These are phyloP conservation scores for Ochotona curzoniae DNA, from an alignment of 2,113 vertebrate genomes.

Conservation along the genomic window DNA sequence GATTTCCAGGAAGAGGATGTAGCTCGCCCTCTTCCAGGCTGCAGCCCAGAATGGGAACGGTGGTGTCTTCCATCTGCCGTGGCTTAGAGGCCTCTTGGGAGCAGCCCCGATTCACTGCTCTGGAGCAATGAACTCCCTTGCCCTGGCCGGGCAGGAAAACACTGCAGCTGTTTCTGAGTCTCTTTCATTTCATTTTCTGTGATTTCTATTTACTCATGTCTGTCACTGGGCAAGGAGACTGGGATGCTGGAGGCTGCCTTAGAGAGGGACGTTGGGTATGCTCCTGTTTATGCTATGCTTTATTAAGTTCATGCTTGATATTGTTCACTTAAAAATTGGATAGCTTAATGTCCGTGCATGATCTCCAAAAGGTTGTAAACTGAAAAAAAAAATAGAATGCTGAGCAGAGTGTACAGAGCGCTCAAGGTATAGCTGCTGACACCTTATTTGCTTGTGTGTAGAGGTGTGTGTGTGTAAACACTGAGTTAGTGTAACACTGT, in stretches of 20 bases:
- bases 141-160: background rate
- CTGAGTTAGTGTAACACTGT: background rate
- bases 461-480: background rate
- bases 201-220: background rate
- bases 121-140: background rate
- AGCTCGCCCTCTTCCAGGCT: background rate
- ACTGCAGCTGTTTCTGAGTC: too few species aligned
- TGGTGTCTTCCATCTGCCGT: background rate
- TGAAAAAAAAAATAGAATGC: background rate
- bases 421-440: background rate
- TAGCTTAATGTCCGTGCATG: background rate
- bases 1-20: background rate
- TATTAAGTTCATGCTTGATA: background rate
- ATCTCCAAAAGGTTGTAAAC: background rate
- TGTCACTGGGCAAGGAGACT: background rate
- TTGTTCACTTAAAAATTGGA: background rate
- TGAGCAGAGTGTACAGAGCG: background rate
- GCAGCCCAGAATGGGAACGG: background rate
- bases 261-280: background rate
- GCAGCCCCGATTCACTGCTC: fast-evolving
- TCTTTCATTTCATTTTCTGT: background rate
- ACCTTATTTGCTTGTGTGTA: fast-evolving
- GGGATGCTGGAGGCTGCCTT: background rate
- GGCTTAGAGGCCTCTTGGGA: background rate
- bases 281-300: background rate